Percentiles rank a stretch among this genome's conserved stretches.
phyloP scores from a whole-genome alignment of 64 coral and sea anemone genomes.

The Platygyra sinensis region DNA sequence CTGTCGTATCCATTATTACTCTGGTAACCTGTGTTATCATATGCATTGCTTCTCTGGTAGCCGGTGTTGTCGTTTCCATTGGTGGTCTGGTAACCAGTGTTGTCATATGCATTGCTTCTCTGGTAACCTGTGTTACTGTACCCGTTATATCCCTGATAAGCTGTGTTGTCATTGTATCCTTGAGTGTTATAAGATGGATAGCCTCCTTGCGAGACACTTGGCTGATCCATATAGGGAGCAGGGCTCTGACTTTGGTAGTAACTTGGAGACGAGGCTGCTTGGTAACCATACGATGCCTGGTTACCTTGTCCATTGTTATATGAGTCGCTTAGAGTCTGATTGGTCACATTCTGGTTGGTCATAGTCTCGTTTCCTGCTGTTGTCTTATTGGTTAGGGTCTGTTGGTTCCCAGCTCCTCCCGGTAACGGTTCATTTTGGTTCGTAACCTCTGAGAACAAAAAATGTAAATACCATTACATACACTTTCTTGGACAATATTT shows the following conservation, averaged over 20 bases:
- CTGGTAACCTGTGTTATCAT: constrained; percentile 1
- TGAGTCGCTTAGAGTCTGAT: neutral
- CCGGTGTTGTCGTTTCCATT: neutral
- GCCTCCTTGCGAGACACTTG: neutral
- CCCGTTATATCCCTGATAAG: neutral
- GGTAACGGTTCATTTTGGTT: too few species aligned
- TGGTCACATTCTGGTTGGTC: too few species aligned
- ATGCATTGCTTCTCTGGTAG: neutral
- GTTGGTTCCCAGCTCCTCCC: too few species aligned
- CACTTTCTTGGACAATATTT: too few species aligned
- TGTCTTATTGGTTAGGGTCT: neutral
- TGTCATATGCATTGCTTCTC: neutral
- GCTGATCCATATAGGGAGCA: constrained; percentile 1
- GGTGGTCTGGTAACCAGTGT: neutral
- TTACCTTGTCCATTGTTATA: neutral
- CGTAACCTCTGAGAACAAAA: too few species aligned
- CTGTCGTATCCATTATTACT: neutral
- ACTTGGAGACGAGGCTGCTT: neutral
- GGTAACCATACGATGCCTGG: constrained; percentile 31
- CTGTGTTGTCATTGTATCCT: neutral
- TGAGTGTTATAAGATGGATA: constrained; percentile 7
- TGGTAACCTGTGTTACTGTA: neutral
- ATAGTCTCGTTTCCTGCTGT: neutral
- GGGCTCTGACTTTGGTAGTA: neutral
- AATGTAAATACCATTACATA: too few species aligned